phyloP scores from a whole-genome alignment of 2,797 vertebrate species.

The Lacerta bilineata region DNA sequence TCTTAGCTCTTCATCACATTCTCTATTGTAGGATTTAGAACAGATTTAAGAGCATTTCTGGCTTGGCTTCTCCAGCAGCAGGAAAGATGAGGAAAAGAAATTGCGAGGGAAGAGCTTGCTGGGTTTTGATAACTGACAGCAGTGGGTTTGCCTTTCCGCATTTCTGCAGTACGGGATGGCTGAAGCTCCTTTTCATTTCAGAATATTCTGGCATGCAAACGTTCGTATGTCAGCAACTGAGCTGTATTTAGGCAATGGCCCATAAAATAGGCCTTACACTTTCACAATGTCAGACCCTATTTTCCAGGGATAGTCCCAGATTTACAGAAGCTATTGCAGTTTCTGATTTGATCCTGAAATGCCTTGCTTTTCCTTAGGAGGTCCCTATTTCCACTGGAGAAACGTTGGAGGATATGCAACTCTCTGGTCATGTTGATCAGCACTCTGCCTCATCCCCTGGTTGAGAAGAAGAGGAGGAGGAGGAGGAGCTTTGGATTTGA shows the following conservation, averaged over 20 bases:
- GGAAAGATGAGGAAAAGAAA: slow-evolving; percentile 63
- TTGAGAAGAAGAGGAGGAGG: background rate
- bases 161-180: slow-evolving; percentile 44
- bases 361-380: too few species aligned
- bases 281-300: too few species aligned
- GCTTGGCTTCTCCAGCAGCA: slow-evolving; percentile 49
- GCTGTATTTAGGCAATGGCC: too few species aligned
- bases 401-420: too few species aligned
- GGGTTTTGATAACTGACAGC: slow-evolving; percentile 45
- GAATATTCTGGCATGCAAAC: background rate
- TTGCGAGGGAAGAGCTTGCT: slow-evolving; percentile 49
- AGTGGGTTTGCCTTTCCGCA: slow-evolving; percentile 43
- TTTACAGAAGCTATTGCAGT: too few species aligned
- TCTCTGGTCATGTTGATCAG: background rate
- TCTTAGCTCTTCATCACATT: slow-evolving; percentile 44
- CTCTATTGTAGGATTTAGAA: slow-evolving; percentile 42
- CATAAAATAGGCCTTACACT: background rate
- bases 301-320: too few species aligned
- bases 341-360: too few species aligned
- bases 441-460: background rate
- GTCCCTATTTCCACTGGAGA: too few species aligned
- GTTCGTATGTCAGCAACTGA: background rate
- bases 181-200: slow-evolving; percentile 30
- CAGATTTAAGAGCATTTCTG: slow-evolving; percentile 51
- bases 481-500: too few species aligned